Evolutionary conservation across 2,888 invertebrate genomes (phyloP), one percentile per base, ranked within the genome.

Genomic region (Amblyteles armatorius): DNA sequence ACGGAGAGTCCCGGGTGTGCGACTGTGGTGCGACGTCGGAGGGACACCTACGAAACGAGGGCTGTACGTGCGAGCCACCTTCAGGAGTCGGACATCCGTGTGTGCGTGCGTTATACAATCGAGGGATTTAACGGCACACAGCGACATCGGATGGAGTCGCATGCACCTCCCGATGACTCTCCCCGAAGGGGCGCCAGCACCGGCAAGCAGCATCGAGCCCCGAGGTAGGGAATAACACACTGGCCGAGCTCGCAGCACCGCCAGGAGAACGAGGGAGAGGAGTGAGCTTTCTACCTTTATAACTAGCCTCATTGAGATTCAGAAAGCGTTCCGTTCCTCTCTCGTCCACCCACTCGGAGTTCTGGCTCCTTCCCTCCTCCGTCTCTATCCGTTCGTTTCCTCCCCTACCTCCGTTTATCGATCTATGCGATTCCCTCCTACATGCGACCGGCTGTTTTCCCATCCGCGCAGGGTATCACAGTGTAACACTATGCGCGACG

Each of bases 301-400:
- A 84, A 84, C 84, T 85, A 78, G 82, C 79, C 79, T 83, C 83
- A 87, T 87, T 86, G 85, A 85, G 57, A 87, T 87, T 86, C 87
- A 79, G 78, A 85, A 83, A 85, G 82, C 72, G 81, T 83, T 63
- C 67, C 55, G 69, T 76, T 83, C 79, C 48, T 76, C 68, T 63
- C 44, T 60, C 55, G 68, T 69, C 74, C 68, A 52, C 68, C 69
- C 74, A 69, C 69, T 69, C 63, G n/a, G 48, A 60, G 40, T 48
- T 48, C 19, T 19, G 9, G 33, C n/a, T 33, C 52, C 29, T 55
- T 33, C 52, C 19, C 11, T 4, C 48, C 22, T n/a, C 19, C 9
- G 16, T 44, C 44, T 76, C 50, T 19, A 2, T 13, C 57, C 36
- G 6, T 57, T 16, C 22, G 60, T 60, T 48, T 22, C 55, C n/a